A percentile compares a stretch with the other conserved stretches of the same genome.
phyloP scores from a whole-genome alignment of 2,888 invertebrate species.

The Drosophila mimica region DNA sequence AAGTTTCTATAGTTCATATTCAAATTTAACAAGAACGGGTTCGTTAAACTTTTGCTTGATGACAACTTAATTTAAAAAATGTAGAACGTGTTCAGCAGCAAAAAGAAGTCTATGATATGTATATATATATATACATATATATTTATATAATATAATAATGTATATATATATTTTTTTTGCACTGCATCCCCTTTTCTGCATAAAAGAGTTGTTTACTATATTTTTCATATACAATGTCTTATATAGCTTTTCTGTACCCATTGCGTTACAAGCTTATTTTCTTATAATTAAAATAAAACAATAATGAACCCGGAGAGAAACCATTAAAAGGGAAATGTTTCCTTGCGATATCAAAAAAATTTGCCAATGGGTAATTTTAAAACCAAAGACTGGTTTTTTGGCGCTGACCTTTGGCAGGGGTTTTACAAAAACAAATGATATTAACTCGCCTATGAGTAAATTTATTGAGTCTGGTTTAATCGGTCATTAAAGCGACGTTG shows the following conservation, averaged over 20 bases:
- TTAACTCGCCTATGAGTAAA: conserved; percentile 46
- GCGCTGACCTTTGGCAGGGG: conserved; percentile 33
- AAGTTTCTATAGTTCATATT: not conserved
- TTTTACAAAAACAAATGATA: conserved; percentile 23
- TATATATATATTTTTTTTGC: not conserved
- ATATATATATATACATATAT: not conserved
- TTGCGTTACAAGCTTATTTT: not conserved
- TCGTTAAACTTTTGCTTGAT: not conserved
- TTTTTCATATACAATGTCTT: not conserved
- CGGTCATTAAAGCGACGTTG: conserved; percentile 52
- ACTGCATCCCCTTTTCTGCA: not conserved
- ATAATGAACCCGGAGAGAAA: not conserved
- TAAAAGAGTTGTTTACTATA: not conserved
- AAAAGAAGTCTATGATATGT: not conserved
- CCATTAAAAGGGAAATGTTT: not conserved
- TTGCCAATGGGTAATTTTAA: not conserved
- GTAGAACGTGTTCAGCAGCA: not conserved
- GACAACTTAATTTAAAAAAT: not conserved
- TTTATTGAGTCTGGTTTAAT: conserved; percentile 55
- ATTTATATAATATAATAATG: rapidly evolving
- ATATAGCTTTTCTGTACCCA: not conserved
- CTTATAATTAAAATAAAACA: not conserved
- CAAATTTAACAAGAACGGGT: not conserved
- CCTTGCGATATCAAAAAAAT: not conserved
- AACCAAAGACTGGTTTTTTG: conserved; percentile 2